Evolutionary conservation across 2,888 invertebrate species (phyloP), one percentile per base, ranked within the genome.

Genomic region (Brachyopa scutellaris): DNA sequence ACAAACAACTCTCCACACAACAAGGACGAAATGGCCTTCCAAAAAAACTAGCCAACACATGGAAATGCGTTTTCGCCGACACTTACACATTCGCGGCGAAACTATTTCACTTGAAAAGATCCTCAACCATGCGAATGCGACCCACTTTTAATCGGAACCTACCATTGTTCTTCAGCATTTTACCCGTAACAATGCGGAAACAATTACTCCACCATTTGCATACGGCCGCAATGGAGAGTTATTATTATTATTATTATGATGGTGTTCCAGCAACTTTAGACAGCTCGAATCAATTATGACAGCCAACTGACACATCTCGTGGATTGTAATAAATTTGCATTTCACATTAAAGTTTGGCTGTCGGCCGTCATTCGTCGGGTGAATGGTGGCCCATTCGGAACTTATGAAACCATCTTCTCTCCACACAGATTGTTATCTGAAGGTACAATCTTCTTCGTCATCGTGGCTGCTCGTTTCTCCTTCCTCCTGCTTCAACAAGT

Each of bases 261-360:
- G 62, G 57, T 42, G 40, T 72, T 76, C 23, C 29, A 42, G 57
- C 62, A 69, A 42, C 69, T 69, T 62, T 29, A 47, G 80, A 80
- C 74, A 80, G 69, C 55, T 74, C 64, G 51, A 70, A 82, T 82
- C 76, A 76, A 70, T 82, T 82, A 76, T 82, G 82, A 82, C 76
- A 82, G 70, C 70, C 64, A 70, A 76, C 82, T 76, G 76, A 82
- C 82, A 82, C 59, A 69, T 77, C 76, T 59, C 76, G 47, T 53
- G 47, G 70, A 51, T 69, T 69, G 66, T 70, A 70, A 66, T 70
- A 82, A 82, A 82, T 82, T 82, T 76, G 82, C 82, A 82, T 76
- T 82, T 76, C 67, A 80, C 80, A 78, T 78, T 49, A 70, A 70
- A 64, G 13, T 74, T 74, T 40, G 11, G 36, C 9, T 8, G 31